Evolutionary conservation across 2,888 invertebrate species (phyloP).

Genomic region (Xanthia togata): DNA sequence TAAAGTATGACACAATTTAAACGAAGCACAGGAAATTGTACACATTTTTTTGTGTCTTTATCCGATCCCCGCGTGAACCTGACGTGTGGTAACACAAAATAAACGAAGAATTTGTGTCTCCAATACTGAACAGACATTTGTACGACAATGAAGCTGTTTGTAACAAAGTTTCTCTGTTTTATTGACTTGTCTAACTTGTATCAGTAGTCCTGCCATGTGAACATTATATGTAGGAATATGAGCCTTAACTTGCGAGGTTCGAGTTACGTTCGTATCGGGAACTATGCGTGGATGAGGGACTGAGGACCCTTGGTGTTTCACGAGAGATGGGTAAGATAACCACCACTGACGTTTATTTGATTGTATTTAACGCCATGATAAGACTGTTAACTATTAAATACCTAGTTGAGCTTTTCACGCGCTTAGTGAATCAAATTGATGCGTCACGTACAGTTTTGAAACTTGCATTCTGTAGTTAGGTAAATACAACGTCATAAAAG

Average conservation of each 20-base stretch:
- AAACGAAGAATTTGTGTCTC: slow-evolving; percentile 59
- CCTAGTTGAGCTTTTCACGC: background rate
- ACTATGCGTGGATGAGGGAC: slow-evolving; percentile 22
- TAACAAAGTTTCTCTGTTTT: slow-evolving; percentile 60
- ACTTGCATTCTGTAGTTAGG: slow-evolving; percentile 1
- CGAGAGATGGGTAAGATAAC: background rate
- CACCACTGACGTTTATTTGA: background rate
- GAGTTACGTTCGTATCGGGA: slow-evolving; percentile 21
- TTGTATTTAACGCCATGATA: background rate
- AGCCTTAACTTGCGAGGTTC: slow-evolving; percentile 39
- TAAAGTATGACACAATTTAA: slow-evolving; percentile 55
- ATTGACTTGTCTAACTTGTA: slow-evolving; percentile 60
- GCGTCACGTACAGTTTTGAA: slow-evolving; percentile 11
- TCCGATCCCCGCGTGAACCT: slow-evolving; percentile 39
- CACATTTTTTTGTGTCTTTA: slow-evolving; percentile 42
- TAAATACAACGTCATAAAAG: slow-evolving; percentile 26
- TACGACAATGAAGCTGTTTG: slow-evolving; percentile 43
- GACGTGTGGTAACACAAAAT: slow-evolving; percentile 56
- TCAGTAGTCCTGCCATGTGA: slow-evolving; percentile 43
- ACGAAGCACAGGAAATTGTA: slow-evolving; percentile 46
- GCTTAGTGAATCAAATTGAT: slow-evolving; percentile 11
- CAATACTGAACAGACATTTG: slow-evolving; percentile 47
- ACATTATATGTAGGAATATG: slow-evolving; percentile 54
- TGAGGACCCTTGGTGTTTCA: background rate
- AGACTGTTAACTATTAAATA: background rate